A percentile compares a stretch with the other conserved stretches of the same genome.
phyloP scores from a whole-genome alignment of 2,113 vertebrate species.

The Hipposideros armiger region DNA sequence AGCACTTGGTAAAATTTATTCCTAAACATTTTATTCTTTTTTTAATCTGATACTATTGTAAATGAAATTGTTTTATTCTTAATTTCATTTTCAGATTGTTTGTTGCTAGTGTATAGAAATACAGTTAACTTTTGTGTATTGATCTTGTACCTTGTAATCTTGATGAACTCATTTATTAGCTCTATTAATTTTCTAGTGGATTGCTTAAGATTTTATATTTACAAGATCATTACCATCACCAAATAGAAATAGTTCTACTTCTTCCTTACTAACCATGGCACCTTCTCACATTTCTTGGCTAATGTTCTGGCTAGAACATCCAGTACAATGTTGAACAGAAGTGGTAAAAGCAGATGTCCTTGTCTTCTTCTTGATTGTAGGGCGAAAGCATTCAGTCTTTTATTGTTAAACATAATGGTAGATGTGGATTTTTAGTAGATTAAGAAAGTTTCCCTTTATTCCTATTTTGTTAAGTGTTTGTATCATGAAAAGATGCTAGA shows the following conservation, averaged over 20 bases:
- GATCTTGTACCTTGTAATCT: background rate
- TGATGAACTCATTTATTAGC: background rate
- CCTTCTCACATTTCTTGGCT: background rate
- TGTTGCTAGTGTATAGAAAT: background rate
- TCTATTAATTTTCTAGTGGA: background rate
- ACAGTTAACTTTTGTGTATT: background rate
- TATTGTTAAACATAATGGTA: background rate
- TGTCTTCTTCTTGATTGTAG: background rate
- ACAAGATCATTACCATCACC: background rate
- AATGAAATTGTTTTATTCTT: background rate
- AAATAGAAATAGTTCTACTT: conserved; percentile 21
- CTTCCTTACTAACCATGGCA: background rate
- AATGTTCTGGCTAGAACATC: background rate
- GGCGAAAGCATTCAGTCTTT: background rate
- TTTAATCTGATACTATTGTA: background rate
- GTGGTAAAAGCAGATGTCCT: background rate
- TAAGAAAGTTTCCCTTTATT: background rate
- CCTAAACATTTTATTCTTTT: background rate
- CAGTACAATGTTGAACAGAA: background rate
- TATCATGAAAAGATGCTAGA: background rate
- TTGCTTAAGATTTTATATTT: background rate
- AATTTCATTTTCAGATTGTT: background rate
- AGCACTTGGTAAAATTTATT: background rate
- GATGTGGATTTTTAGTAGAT: background rate
- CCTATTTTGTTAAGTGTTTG: background rate